Evolutionary conservation across 2,888 invertebrate species (phyloP).

Genomic region (Epinotia bilunana): DNA sequence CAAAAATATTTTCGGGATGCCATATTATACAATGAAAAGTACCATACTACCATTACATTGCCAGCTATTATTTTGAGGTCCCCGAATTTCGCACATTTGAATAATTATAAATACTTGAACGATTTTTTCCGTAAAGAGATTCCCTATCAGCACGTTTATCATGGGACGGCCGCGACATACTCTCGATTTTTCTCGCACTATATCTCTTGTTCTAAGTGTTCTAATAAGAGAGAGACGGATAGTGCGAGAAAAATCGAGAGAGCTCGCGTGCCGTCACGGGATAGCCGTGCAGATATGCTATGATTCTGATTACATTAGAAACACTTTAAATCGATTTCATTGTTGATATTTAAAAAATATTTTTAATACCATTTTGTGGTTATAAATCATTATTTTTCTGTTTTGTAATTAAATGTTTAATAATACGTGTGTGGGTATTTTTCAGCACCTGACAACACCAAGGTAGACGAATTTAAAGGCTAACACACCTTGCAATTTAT

Average conservation of each 20-base stretch:
- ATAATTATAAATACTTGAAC: background rate
- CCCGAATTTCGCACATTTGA: background rate
- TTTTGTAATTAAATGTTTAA: background rate
- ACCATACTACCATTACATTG: slow-evolving; percentile 48
- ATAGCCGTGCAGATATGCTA: too few relatives aligned
- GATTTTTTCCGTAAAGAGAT: background rate
- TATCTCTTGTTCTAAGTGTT: too few relatives aligned
- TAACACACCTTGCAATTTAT: too few relatives aligned
- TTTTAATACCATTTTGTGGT: too few relatives aligned
- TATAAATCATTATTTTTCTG: background rate
- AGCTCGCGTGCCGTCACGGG: too few relatives aligned
- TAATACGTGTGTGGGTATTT: background rate
- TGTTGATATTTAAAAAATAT: background rate
- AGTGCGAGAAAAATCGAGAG: too few relatives aligned
- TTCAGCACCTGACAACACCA: slow-evolving; percentile 19
- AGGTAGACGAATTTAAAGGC: background rate
- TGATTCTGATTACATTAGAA: too few relatives aligned
- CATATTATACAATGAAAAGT: slow-evolving; percentile 50
- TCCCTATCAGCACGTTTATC: too few relatives aligned
- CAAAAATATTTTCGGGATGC: slow-evolving; percentile 56
- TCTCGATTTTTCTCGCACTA: too few relatives aligned
- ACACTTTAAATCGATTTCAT: too few relatives aligned
- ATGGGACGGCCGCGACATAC: too few relatives aligned
- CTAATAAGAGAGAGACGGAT: too few relatives aligned
- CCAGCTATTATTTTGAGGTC: slow-evolving; percentile 41